Percentiles rank a stretch among this genome's conserved stretches.
Evolutionary conservation across 2,797 vertebrate species (phyloP).

Genomic region (Takifugu rubripes): DNA sequence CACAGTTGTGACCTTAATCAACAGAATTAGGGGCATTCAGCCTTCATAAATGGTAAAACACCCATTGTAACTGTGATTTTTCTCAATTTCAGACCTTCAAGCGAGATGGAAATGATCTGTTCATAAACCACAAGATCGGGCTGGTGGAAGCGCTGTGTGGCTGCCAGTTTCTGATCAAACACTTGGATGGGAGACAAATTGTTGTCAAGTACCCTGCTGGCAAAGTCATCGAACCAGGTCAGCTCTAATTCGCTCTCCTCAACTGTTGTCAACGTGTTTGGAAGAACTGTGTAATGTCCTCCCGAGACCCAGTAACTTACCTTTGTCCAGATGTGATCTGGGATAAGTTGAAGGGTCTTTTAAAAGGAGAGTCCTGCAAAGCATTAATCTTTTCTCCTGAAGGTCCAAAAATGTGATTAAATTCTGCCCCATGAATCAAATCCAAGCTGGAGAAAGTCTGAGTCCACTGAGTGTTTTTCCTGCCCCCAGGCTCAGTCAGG

Average conservation of each 20-base stretch:
- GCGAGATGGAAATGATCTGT: conserved; percentile 91
- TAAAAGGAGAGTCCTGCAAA: too few relatives aligned
- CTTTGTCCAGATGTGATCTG: too few relatives aligned
- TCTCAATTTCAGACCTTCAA: conserved; percentile 79
- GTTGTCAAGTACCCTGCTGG: conserved; percentile 95
- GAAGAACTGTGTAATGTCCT: too few relatives aligned
- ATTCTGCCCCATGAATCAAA: too few relatives aligned
- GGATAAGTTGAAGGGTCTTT: too few relatives aligned
- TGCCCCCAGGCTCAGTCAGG: conserved; percentile 82
- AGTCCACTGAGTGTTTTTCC: too few relatives aligned
- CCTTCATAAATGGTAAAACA: neutral
- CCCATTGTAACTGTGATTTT: neutral
- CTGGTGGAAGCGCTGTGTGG: conserved; percentile 97
- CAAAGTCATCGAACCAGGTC: conserved; percentile 98
- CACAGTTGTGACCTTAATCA: neutral
- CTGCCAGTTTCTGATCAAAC: conserved; percentile 96
- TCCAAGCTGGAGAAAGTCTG: too few relatives aligned
- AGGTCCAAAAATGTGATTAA: too few relatives aligned
- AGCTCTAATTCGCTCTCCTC: neutral
- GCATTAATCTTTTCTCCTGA: too few relatives aligned
- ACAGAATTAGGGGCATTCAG: neutral
- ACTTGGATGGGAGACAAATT: conserved; percentile 93
- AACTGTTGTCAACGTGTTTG: too few relatives aligned
- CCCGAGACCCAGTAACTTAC: too few relatives aligned
- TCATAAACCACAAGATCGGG: conserved; percentile 94